A percentile compares a stretch with the other conserved stretches of the same genome.
Conservation (phyloP, 2,888 invertebrate genomes). For the Hoplodrina blanda region DNA sequence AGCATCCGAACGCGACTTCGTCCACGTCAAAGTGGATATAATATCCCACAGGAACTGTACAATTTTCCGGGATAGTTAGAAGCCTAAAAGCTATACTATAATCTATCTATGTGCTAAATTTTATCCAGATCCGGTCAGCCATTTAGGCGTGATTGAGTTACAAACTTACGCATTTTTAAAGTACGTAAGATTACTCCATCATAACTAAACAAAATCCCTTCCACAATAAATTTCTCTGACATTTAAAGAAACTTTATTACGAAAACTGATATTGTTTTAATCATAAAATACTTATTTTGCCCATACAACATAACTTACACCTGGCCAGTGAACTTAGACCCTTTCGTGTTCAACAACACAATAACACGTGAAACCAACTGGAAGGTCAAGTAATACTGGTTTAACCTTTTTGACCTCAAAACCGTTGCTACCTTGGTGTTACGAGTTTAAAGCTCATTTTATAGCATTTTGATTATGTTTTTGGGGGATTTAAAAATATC, state of each 20-base stretch:
- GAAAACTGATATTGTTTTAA: constrained; percentile 62
- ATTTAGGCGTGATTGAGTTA: too few relatives aligned
- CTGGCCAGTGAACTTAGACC: constrained; percentile 30
- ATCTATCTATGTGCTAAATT: too few relatives aligned
- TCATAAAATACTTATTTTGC: constrained; percentile 59
- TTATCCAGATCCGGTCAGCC: too few relatives aligned
- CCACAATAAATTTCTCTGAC: constrained; percentile 34
- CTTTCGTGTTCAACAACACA: constrained; percentile 20
- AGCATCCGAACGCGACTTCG: too few relatives aligned
- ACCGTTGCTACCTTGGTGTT: constrained; percentile 56
- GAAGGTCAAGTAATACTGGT: constrained; percentile 41
- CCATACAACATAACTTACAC: constrained; percentile 36
- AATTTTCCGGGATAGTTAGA: too few relatives aligned
- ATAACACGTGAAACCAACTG: constrained; percentile 15
- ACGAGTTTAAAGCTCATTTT: constrained; percentile 56
- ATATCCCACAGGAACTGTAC: too few relatives aligned
- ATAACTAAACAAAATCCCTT: constrained; percentile 18
- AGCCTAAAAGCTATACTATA: too few relatives aligned
- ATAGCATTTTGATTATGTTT: constrained; percentile 64
- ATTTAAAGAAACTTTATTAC: constrained; percentile 46
- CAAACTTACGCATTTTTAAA: too few relatives aligned
- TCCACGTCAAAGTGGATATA: too few relatives aligned
- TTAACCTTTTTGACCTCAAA: constrained; percentile 64
- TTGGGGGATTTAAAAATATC: constrained; percentile 43
- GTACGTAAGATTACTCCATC: background rate